A percentile compares a stretch with the other conserved stretches of the same genome.
These are phyloP conservation scores for Chlamydotis undulata DNA, from an alignment of 2,113 vertebrate species.

Conservation along the genomic window DNA sequence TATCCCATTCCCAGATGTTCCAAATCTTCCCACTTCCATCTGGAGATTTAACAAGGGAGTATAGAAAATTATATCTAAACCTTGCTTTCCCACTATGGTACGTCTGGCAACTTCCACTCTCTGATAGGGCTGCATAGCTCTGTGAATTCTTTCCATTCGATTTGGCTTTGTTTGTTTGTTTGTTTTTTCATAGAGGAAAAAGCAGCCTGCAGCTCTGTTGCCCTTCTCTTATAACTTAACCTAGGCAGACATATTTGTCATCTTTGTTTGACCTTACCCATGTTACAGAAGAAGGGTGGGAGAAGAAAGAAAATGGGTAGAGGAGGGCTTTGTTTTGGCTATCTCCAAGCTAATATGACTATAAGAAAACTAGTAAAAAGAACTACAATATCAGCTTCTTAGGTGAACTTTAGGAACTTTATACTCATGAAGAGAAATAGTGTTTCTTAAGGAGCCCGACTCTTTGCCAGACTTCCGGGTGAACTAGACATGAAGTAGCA, in stretches of 20 bases:
- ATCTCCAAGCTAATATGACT: neutral
- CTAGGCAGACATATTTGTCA: neutral
- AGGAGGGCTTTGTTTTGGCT: neutral
- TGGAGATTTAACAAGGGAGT: neutral
- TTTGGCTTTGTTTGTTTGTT: neutral
- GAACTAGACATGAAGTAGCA: neutral
- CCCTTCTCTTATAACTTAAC: neutral
- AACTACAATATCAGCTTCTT: neutral
- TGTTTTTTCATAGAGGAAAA: neutral
- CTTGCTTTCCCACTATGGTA: accelerated
- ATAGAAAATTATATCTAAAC: neutral
- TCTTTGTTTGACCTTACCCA: neutral
- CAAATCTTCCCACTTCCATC: neutral
- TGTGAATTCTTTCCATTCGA: neutral
- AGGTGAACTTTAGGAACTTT: neutral
- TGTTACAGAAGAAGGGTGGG: neutral
- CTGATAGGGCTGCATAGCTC: neutral
- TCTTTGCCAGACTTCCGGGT: neutral
- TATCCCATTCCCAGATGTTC: neutral
- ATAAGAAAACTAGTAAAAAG: neutral
- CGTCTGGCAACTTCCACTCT: neutral
- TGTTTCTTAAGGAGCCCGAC: neutral
- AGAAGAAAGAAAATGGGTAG: neutral
- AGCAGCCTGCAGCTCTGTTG: neutral
- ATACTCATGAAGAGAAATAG: neutral